Evolutionary conservation across 2,888 invertebrate genomes (phyloP).

Genomic region (Chrysina gloriosa): DNA sequence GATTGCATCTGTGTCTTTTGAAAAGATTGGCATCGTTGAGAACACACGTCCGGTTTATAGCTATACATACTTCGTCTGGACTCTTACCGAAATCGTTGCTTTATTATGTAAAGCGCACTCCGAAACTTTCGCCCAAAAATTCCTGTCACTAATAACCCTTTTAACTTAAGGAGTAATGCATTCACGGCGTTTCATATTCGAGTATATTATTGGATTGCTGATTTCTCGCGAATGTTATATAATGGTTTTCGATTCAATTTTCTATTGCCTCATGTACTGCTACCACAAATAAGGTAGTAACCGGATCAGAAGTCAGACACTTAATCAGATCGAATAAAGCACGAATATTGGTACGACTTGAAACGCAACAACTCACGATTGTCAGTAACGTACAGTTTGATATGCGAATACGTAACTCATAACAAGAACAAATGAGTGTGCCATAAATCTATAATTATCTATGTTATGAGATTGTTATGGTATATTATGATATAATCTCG

Average conservation of each 20-base stretch:
- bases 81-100: too few relatives aligned
- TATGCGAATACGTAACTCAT: constrained; percentile 6
- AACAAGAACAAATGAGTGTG: constrained; percentile 1
- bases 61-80: background rate
- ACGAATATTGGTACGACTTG: constrained; percentile 11
- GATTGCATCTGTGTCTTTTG: constrained; percentile 8
- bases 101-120: too few relatives aligned
- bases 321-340: constrained; percentile 22
- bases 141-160: too few relatives aligned
- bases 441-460: constrained; percentile 3
- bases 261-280: background rate
- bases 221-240: background rate
- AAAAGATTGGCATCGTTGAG: background rate
- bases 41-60: background rate
- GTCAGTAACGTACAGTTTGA: background rate
- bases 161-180: too few relatives aligned
- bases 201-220: too few relatives aligned
- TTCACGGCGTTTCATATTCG: too few relatives aligned
- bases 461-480: background rate
- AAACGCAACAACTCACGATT: constrained; percentile 9
- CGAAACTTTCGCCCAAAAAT: too few relatives aligned
- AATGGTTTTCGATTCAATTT: too few relatives aligned
- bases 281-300: constrained; percentile 16
- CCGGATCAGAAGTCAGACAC: constrained; percentile 1
- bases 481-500: constrained; percentile 1